Evolutionary conservation across 2,113 vertebrate genomes (phyloP).

Genomic region (Brevimyrus niger): DNA sequence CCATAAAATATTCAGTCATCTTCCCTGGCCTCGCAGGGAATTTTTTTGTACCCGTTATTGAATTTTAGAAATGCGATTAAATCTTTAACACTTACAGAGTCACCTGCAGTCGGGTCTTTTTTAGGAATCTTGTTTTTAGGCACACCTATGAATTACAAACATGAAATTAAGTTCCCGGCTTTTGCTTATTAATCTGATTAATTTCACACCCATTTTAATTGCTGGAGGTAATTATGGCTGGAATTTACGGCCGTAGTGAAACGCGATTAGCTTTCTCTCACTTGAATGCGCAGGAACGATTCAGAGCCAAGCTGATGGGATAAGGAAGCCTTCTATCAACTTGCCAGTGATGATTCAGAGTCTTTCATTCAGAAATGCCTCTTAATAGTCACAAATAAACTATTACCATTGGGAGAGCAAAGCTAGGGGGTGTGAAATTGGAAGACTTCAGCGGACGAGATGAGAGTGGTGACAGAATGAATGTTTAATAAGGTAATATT

Average conservation of each 20-base stretch:
- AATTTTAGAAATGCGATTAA: neutral
- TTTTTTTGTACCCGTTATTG: neutral
- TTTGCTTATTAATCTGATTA: slow-evolving; percentile 45
- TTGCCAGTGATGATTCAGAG: slow-evolving; percentile 25
- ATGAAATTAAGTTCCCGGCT: slow-evolving; percentile 24
- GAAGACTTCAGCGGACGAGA: slow-evolving; percentile 16
- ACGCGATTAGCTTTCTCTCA: slow-evolving; percentile 53
- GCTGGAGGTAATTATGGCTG: slow-evolving; percentile 52
- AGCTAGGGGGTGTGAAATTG: slow-evolving; percentile 15
- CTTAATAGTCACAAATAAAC: slow-evolving; percentile 21
- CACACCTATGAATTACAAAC: slow-evolving; percentile 20
- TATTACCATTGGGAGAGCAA: slow-evolving; percentile 16
- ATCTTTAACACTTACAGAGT: neutral
- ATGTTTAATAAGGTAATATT: slow-evolving; percentile 14
- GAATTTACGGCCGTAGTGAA: slow-evolving; percentile 49
- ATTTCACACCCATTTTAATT: slow-evolving; percentile 54
- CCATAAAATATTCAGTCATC: neutral
- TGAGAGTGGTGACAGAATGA: neutral
- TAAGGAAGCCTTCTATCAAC: slow-evolving; percentile 40
- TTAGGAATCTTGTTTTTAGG: slow-evolving; percentile 3
- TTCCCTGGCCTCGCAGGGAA: neutral
- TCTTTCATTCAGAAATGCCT: slow-evolving; percentile 25
- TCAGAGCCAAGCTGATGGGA: slow-evolving; percentile 45
- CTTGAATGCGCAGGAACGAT: slow-evolving; percentile 47
- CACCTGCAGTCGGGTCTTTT: neutral